Base-by-base conservation (phyloP, 1,140 invertebrate genomes). In the Akabosia matsudoensis region DNA sequence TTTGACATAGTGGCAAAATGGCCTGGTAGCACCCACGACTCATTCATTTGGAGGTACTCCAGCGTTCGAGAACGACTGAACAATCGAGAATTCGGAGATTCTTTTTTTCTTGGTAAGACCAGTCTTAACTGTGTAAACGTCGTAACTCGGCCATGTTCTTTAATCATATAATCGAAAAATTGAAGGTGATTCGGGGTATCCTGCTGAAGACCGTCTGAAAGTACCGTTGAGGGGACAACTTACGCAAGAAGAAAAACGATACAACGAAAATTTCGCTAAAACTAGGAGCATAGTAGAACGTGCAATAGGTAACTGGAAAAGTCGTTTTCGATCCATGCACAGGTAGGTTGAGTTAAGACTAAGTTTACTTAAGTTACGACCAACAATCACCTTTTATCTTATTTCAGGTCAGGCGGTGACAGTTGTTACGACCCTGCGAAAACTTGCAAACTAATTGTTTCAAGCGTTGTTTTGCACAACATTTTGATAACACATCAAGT, bases 1-100 rank as follows among this genome's bases (percentile, higher is more conserved):
- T 56, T 76, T 26, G 80, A 83, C 72, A 74, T 84, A 28, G 82
- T 85, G 22, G 81, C 82, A 64, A 74, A 83, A 18, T 86, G 83
- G 83, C 84, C 83, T 10, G 84, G 84, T 13, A 81, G 76, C 67
- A 76, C 73, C 22, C 84, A 85, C 74, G 85, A 85, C 74, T 74
- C 73, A 10, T 84, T 74, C 3, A 85, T 85, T 54, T 85, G 85
- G 76, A 75, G 76, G 4, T 73, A 79, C 45, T 80, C 77, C 18
- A 56, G 52, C n/a, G 24, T 83, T 1, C 72, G 70, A 33, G 28
- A 28, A 7, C 22, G 45, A 26, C 79, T 84, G 31, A 28, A 79
- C 73, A 22, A 14, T 0, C 76, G 79, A 34, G 73, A 75, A 77
- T 80, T 77, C 76, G 73, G 64, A 31, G 67, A 79, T 61, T 30